These are phyloP conservation scores for Dasysyrphus albostriatus DNA, from an alignment of 2,888 invertebrate species.

Conservation along the genomic window DNA sequence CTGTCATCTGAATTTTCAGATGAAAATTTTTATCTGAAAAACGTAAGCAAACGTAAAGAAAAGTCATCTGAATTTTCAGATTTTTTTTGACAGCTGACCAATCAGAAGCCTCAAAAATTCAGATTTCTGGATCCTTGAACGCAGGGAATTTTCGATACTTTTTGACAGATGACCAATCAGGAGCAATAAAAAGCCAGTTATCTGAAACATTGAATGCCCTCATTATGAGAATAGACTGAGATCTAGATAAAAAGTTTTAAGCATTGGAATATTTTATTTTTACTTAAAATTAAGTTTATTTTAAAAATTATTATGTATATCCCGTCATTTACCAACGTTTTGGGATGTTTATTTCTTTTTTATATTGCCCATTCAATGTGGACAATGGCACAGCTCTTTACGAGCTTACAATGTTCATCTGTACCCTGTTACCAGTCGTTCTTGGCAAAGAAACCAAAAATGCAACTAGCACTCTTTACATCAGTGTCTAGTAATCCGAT, in stretches of 20 bases:
- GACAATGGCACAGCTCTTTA: conserved; percentile 89
- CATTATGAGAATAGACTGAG: too few relatives aligned
- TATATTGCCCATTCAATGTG: conserved; percentile 91
- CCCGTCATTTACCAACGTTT: conserved; percentile 87
- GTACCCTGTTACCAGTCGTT: conserved; percentile 88
- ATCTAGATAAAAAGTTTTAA: background rate
- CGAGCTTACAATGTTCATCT: conserved; percentile 87
- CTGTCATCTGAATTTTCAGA: too few relatives aligned
- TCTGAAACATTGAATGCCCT: too few relatives aligned
- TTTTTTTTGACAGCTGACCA: too few relatives aligned
- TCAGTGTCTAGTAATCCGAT: conserved; percentile 87
- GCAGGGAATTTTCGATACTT: too few relatives aligned
- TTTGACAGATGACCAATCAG: too few relatives aligned
- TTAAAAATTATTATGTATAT: conserved; percentile 77
- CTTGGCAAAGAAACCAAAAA: conserved; percentile 87
- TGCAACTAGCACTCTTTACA: conserved; percentile 89
- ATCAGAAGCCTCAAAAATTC: too few relatives aligned
- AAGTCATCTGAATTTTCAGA: too few relatives aligned
- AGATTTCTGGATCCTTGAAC: too few relatives aligned
- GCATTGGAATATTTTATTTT: background rate
- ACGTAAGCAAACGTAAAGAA: too few relatives aligned
- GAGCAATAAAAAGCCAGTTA: too few relatives aligned
- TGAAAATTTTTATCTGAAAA: too few relatives aligned
- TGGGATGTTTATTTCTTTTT: conserved; percentile 87
- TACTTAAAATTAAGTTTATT: background rate